Evolutionary conservation across 92 coral and sea anemone genomes (phyloP).

Genomic region (Siderastrea radians): DNA sequence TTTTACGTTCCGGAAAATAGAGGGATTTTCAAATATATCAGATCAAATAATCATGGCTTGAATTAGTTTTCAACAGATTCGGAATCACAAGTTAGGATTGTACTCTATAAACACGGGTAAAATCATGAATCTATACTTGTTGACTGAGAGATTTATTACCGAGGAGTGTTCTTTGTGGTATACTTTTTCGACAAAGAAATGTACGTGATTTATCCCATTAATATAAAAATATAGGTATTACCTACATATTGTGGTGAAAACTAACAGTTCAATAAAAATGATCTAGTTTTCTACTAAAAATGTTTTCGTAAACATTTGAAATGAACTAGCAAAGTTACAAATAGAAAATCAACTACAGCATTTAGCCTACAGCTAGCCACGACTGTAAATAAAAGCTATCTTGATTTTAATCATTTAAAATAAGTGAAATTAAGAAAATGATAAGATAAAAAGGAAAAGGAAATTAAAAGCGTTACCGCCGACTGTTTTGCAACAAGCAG

Average conservation of each 20-base stretch:
- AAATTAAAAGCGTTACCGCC: constrained; percentile 43
- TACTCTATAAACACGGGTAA: not conserved
- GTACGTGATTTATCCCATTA: not conserved
- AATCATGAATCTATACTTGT: not conserved
- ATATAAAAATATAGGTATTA: not conserved
- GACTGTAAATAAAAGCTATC: not conserved
- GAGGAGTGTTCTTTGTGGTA: not conserved
- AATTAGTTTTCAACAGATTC: not conserved
- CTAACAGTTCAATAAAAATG: not conserved
- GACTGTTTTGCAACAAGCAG: constrained; percentile 22
- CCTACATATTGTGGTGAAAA: not conserved
- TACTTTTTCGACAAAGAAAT: not conserved
- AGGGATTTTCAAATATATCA: not conserved
- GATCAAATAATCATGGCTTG: not conserved
- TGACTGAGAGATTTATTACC: not conserved
- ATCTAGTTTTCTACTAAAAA: not conserved
- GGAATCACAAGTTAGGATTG: not conserved
- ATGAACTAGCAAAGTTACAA: not conserved
- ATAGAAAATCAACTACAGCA: not conserved
- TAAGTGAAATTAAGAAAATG: not conserved
- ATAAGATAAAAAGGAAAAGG: constrained; percentile 16
- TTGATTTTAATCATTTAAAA: not conserved
- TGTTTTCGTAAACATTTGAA: not conserved
- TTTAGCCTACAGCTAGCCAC: not conserved
- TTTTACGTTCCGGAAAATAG: not conserved